Base-by-base conservation (phyloP, 2,888 invertebrate genomes). In the Ceraclea dissimilis region DNA sequence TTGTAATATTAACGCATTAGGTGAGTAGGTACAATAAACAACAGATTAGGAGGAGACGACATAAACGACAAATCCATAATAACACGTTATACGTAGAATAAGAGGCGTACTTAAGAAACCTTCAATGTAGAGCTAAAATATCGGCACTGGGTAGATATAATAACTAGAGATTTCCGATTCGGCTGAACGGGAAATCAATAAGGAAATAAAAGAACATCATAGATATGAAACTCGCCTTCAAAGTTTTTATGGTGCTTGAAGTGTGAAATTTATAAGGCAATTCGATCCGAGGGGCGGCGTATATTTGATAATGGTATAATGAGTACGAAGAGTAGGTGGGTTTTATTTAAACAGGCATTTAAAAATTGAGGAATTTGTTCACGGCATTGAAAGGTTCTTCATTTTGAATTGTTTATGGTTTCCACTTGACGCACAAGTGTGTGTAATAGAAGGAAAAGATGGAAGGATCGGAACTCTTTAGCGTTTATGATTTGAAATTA, bases 151-250 rank as follows among this genome's bases (percentile, higher is more conserved):
- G n/a, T 39, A 39, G n/a, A n/a, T n/a, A 26, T 26, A 26, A 39
- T 39, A 39, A 39, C 39, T 39, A 13, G 39, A 39, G 39, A 39
- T 39, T 39, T 39, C 39, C 39, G 39, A 39, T 39, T 39, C 39
- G 39, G 16, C 39, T 39, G 39, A 39, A 39, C 39, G 39, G 13
- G 39, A 39, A 39, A 39, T 39, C 39, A 39, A 39, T 39, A 39
- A 39, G 39, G 39, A 39, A 39, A 39, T 39, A 39, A 39, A 39
- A 39, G 39, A 39, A 39, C 39, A 39, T 39, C 39, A 8, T 39
- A 39, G 39, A 39, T 39, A 39, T 39, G 39, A 16, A 39, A 39
- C 39, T 39, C 39, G 39, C 39, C 39, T 39, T 39, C 39, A 16
- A 16, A 39, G 39, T 39, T 39, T 39, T 39, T 39, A 39, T 39